Conservation (phyloP, 2,888 invertebrate genomes). For the Xestobium rufovillosum region DNA sequence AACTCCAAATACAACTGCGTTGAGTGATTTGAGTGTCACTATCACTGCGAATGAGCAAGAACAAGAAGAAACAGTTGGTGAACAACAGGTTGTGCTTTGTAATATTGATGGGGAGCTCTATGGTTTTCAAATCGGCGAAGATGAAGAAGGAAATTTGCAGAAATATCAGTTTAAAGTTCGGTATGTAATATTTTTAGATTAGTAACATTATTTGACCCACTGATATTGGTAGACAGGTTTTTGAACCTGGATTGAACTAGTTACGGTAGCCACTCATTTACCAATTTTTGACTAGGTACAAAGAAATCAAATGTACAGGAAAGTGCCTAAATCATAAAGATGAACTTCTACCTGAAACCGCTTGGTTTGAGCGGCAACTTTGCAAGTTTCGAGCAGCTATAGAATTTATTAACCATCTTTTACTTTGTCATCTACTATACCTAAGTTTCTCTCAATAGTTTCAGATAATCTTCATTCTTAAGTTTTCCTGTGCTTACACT, state of each 20-base stretch:
- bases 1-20: conserved; percentile 28
- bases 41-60: conserved; percentile 21
- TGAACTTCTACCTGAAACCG: no score
- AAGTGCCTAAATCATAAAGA: no score
- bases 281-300: no score
- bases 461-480: background rate
- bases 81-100: conserved; percentile 15
- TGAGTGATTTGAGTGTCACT: conserved; percentile 29
- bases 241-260: background rate
- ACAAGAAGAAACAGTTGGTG: conserved; percentile 19
- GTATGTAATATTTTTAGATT: conserved; percentile 23
- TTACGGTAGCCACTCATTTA: no score
- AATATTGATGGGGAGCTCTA: conserved; percentile 28
- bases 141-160: conserved; percentile 39
- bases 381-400: no score
- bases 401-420: no score
- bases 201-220: background rate
- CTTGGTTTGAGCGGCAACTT: no score
- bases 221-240: background rate
- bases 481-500: no score
- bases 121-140: conserved; percentile 37
- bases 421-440: no score
- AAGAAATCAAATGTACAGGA: no score
- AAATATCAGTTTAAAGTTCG: conserved; percentile 41
- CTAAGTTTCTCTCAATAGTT: no score